Evolutionary conservation across 2,797 vertebrate species (phyloP).

Genomic region (Podarcis siculus): DNA sequence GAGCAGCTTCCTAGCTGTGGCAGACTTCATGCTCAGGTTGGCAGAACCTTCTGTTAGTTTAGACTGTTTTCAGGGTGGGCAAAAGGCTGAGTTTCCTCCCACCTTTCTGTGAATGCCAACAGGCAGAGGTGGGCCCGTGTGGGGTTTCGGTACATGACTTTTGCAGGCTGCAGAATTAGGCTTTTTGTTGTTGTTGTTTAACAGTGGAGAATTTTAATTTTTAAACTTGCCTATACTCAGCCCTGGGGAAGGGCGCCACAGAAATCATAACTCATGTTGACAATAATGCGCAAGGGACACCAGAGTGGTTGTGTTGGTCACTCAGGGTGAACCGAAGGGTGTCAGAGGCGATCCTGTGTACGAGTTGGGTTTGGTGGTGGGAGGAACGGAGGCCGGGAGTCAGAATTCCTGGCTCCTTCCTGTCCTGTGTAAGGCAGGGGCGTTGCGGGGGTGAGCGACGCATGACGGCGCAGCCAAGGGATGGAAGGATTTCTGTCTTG

Average conservation of each 20-base stretch:
- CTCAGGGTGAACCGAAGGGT: background rate
- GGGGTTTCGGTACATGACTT: background rate
- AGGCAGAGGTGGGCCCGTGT: background rate
- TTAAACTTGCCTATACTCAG: background rate
- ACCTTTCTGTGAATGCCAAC: background rate
- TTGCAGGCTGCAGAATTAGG: background rate
- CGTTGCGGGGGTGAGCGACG: too few species aligned
- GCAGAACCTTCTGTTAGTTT: background rate
- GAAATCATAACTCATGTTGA: background rate
- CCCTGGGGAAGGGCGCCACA: background rate
- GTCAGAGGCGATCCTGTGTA: too few species aligned
- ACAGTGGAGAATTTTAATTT: background rate
- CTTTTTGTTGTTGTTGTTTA: background rate
- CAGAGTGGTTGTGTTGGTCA: too few species aligned
- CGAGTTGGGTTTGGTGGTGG: background rate
- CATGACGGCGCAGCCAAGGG: background rate
- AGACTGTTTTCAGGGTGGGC: background rate
- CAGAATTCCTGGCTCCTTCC: background rate
- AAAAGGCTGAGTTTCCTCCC: background rate
- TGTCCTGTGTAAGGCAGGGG: too few species aligned
- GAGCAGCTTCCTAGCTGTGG: background rate
- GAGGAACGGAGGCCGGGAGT: background rate
- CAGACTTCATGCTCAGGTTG: background rate
- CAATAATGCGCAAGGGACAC: background rate
- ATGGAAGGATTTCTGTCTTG: slow-evolving; percentile 24